These are phyloP conservation scores for Typhlichthys eigenmanni DNA, from an alignment of 2,797 vertebrate species.

Conservation along the genomic window DNA sequence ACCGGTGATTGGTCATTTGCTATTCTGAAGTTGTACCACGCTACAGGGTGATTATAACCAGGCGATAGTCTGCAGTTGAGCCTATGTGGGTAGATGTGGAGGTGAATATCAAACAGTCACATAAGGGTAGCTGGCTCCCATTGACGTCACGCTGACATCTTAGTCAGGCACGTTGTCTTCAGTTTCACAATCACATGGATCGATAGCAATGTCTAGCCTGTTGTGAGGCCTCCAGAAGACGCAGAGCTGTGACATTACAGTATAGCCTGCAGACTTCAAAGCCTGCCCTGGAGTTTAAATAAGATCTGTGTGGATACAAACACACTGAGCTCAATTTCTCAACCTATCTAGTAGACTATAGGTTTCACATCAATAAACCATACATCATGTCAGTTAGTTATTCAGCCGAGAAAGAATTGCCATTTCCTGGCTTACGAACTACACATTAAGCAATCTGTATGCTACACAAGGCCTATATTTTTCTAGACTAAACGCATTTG, in stretches of 20 bases:
- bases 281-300: not conserved
- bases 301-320: no score
- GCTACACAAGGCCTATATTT: no score
- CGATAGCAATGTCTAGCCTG: slow-evolving; percentile 28
- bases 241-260: slow-evolving; percentile 1
- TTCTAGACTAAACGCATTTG: no score
- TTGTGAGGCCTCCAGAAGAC: slow-evolving; percentile 8
- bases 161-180: slow-evolving; percentile 30
- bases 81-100: slow-evolving; percentile 32
- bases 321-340: no score
- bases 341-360: no score
- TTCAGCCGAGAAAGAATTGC: no score
- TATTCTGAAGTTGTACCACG: slow-evolving; percentile 24
- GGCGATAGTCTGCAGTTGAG: slow-evolving; percentile 33
- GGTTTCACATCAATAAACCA: no score
- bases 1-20: slow-evolving; percentile 35
- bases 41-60: slow-evolving; percentile 36
- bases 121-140: slow-evolving; percentile 47
- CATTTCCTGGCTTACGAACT: no score
- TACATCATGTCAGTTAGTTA: no score
- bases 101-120: slow-evolving; percentile 56
- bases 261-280: not conserved
- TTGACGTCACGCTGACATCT: slow-evolving; percentile 9
- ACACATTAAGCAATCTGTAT: no score
- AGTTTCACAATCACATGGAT: slow-evolving; percentile 23